These are phyloP conservation scores for Sisyra terminalis DNA, from an alignment of 2,888 invertebrate species.

Conservation along the genomic window DNA sequence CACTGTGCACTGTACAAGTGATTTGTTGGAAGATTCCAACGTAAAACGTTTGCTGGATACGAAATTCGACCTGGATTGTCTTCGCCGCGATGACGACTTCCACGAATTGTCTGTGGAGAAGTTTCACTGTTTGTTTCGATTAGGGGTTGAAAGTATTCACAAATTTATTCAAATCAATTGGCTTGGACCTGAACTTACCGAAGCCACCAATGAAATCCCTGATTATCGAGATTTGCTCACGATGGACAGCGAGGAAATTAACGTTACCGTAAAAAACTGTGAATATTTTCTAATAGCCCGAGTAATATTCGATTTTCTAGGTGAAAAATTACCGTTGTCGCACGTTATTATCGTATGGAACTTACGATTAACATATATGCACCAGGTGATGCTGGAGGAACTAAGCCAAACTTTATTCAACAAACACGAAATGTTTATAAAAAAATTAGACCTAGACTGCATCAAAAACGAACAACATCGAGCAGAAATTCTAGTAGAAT, in stretches of 20 bases:
- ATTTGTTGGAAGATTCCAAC: no score
- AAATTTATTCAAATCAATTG: conserved; percentile 70
- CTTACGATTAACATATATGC: conserved; percentile 51
- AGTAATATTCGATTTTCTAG: conserved; percentile 24
- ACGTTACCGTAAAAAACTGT: conserved; percentile 41
- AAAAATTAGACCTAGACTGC: conserved; percentile 21
- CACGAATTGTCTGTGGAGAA: not conserved
- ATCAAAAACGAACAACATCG: conserved; percentile 19
- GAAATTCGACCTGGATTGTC: no score
- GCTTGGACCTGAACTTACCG: conserved; percentile 47
- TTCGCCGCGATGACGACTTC: no score
- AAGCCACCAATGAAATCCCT: conserved; percentile 27
- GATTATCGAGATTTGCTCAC: conserved; percentile 32
- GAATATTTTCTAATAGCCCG: conserved; percentile 28
- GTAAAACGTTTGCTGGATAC: no score
- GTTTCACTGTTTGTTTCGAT: conserved; percentile 13
- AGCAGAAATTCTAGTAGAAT: conserved; percentile 35
- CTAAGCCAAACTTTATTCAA: conserved; percentile 47
- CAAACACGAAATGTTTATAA: conserved; percentile 34
- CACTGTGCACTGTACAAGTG: no score
- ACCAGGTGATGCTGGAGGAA: conserved; percentile 65
- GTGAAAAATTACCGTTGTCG: conserved; percentile 14
- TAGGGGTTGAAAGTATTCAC: conserved; percentile 48
- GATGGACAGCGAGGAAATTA: conserved; percentile 49
- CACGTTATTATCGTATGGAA: conserved; percentile 48